Base-by-base conservation (phyloP, 2,797 vertebrate species). In the Acropternis orthonyx region DNA sequence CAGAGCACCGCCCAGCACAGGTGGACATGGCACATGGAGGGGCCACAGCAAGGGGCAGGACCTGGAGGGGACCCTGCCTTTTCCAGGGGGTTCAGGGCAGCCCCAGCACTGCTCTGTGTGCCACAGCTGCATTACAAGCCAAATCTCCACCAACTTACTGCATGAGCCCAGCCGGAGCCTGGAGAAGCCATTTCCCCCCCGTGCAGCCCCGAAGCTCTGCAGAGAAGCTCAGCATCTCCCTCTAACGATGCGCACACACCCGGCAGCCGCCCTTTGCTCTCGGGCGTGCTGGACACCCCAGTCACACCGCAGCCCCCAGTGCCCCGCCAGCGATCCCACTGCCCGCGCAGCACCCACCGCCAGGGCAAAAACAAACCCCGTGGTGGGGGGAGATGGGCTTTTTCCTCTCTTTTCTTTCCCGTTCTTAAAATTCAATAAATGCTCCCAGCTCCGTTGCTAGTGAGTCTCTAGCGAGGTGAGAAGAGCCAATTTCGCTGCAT, bases 151-250 rank as follows among this genome's bases (percentile, higher is more conserved):
- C 30, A 30, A 0, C 2, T 16, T 2, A 3, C 51, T 5, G 41
- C 2, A 2, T 3, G 65, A 88, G 54, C 73, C 7, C 69, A 16
- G 55, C 37, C 1, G 54, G 44, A 58, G 22, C 34, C 54, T 8
- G 54, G 55, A 56, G 89, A 7, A 69, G 27, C 18, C 48, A 2
- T 32, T 77, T 41, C 44, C 39, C 75, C 75, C 21, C 56, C 1
- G 5, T 0, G 7, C 39, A 26, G 66, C 78, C 74, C 62, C 5
- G 3, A 5, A 4, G 80, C 86, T 55, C 84, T 16, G 71, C 74
- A 67, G 63, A 62, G 56, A 48, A 93, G 95, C 92, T 86, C 94
- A 93, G 88, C 36, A 20, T 85, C 93, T 94, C 94, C 93, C 79
- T 92, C 94, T 95, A 87, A 94, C 48, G 83, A 93, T 88, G 66